Conservation (phyloP, 1,140 invertebrate genomes). For the Limonius californicus region DNA sequence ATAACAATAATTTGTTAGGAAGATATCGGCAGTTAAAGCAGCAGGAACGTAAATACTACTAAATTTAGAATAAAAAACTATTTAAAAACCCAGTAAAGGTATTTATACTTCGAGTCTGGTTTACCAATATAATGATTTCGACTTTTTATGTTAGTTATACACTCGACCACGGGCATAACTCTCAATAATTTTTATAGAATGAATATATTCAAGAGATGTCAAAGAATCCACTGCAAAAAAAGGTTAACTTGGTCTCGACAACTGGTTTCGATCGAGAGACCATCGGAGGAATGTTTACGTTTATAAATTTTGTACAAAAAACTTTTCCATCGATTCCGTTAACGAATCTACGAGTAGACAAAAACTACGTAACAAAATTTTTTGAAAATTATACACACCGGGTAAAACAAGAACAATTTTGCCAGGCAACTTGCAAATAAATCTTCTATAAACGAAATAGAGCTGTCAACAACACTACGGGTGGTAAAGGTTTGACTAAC, state of each 20-base stretch:
- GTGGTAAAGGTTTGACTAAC: neutral
- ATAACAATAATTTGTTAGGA: too few species aligned
- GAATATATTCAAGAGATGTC: neutral
- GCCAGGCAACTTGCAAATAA: neutral
- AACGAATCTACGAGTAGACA: too few species aligned
- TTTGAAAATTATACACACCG: too few species aligned
- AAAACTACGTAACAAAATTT: too few species aligned
- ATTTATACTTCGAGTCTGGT: constrained; percentile 5
- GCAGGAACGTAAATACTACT: neutral
- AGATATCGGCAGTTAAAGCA: too few species aligned
- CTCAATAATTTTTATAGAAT: neutral
- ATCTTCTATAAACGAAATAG: neutral
- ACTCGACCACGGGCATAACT: neutral
- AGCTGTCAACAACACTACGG: neutral
- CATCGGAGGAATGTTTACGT: neutral
- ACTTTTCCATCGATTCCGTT: too few species aligned
- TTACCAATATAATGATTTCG: neutral
- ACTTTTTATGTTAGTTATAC: neutral
- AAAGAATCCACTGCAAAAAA: neutral
- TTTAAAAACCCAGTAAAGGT: neutral
- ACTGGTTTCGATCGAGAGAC: neutral
- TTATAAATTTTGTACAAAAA: neutral
- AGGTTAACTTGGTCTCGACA: neutral
- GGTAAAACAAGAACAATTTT: too few species aligned
- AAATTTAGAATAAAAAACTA: neutral